Evolutionary conservation across 2,113 vertebrate genomes (phyloP).

Genomic region (Aptenodytes forsteri): DNA sequence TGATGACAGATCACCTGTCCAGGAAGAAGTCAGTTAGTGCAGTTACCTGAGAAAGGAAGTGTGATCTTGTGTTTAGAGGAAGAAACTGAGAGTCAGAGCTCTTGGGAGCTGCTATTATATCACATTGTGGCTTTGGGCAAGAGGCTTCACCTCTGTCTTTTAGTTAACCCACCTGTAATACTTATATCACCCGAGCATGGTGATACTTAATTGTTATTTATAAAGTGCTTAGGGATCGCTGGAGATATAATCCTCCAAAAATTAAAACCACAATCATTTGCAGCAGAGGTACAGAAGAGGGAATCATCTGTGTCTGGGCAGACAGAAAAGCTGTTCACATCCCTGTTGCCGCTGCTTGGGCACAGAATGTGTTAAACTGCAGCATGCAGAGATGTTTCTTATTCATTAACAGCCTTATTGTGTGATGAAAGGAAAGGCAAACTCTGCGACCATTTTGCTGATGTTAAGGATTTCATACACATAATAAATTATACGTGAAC

Average conservation of each 20-base stretch:
- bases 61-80: neutral
- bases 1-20: neutral
- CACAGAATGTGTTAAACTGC: neutral
- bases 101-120: neutral
- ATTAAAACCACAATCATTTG: neutral
- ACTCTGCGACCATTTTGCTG: conserved; percentile 42
- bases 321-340: neutral
- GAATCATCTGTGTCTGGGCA: neutral
- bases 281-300: neutral
- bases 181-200: accelerated
- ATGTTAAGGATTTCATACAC: conserved; percentile 31
- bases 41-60: neutral
- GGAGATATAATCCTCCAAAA: neutral
- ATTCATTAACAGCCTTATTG: neutral
- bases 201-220: neutral
- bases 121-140: neutral
- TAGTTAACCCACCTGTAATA: neutral
- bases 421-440: conserved; percentile 43
- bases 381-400: neutral
- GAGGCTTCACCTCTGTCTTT: neutral
- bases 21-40: neutral
- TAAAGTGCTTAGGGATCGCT: neutral
- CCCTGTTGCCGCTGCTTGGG: neutral
- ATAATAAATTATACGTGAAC: conserved; percentile 10
- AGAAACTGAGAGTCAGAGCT: neutral